A percentile compares a stretch with the other conserved stretches of the same genome.
Evolutionary conservation across 2,888 invertebrate genomes (phyloP).

Genomic region (Pammene aurita): DNA sequence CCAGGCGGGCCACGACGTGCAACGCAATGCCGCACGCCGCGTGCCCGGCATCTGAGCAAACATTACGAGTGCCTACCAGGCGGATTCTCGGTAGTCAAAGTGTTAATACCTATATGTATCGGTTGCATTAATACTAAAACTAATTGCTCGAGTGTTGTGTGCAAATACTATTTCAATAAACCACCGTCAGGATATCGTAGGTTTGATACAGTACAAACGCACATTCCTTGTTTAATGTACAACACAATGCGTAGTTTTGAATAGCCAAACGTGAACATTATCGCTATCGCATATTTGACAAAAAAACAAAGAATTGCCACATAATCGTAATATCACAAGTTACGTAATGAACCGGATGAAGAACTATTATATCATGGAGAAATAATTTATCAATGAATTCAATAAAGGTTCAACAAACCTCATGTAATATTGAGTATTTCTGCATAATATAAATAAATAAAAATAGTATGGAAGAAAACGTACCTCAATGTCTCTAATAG

Average conservation of each 20-base stretch:
- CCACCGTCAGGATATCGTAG: constrained; percentile 30
- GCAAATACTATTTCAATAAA: constrained; percentile 21
- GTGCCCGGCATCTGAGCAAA: no score
- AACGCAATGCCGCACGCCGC: no score
- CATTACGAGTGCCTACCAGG: no score
- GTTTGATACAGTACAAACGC: constrained; percentile 17
- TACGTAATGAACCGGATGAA: constrained; percentile 44
- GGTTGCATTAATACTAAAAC: constrained; percentile 7
- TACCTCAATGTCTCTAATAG: constrained; percentile 87
- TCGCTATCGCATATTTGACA: constrained; percentile 31
- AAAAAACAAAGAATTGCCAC: constrained; percentile 56
- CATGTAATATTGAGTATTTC: constrained; percentile 67
- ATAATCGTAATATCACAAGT: constrained; percentile 47
- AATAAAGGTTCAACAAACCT: constrained; percentile 24
- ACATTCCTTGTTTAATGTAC: constrained; percentile 34
- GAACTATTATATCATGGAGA: constrained; percentile 70
- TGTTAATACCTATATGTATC: neutral
- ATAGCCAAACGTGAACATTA: constrained; percentile 10
- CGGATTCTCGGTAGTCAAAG: no score
- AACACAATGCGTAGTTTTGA: constrained; percentile 13
- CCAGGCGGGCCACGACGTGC: no score
- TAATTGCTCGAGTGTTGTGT: constrained; percentile 6
- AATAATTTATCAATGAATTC: constrained; percentile 60
- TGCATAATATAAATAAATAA: constrained; percentile 67
- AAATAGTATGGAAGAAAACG: constrained; percentile 54